Evolutionary conservation across 2,888 invertebrate genomes (phyloP).

Genomic region (Cantharis rufa): DNA sequence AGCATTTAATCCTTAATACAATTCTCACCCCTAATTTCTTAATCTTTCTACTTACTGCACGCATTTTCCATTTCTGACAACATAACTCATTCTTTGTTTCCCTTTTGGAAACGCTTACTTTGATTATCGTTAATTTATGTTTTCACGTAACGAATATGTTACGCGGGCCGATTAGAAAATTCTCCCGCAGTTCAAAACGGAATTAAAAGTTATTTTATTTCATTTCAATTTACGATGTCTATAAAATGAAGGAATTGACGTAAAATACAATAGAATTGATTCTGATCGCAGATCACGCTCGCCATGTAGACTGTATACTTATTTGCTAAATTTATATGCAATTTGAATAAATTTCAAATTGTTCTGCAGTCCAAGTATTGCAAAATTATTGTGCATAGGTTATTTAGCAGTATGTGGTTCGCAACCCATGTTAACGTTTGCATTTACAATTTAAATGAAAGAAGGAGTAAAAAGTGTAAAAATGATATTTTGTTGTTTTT

Average conservation of each 20-base stretch:
- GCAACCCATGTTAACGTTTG: background rate
- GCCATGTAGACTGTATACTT: conserved; percentile 20
- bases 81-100: background rate
- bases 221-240: background rate
- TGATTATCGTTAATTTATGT: background rate
- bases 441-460: background rate
- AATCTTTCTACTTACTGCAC: background rate
- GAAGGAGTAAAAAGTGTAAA: background rate
- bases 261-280: conserved; percentile 30
- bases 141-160: background rate
- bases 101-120: background rate
- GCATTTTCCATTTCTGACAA: background rate
- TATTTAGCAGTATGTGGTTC: conserved; percentile 7
- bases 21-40: background rate
- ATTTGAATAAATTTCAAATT: conserved; percentile 21
- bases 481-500: background rate
- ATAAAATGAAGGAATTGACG: conserved; percentile 22
- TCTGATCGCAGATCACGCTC: conserved; percentile 30
- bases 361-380: conserved; percentile 17
- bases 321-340: conserved; percentile 29
- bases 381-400: conserved; percentile 4
- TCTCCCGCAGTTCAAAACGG: too few relatives aligned
- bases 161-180: background rate
- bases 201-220: background rate
- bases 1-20: background rate